These are phyloP conservation scores for Microctenopoma steveboyesi DNA, from an alignment of 2,797 vertebrate genomes.

Conservation along the genomic window DNA sequence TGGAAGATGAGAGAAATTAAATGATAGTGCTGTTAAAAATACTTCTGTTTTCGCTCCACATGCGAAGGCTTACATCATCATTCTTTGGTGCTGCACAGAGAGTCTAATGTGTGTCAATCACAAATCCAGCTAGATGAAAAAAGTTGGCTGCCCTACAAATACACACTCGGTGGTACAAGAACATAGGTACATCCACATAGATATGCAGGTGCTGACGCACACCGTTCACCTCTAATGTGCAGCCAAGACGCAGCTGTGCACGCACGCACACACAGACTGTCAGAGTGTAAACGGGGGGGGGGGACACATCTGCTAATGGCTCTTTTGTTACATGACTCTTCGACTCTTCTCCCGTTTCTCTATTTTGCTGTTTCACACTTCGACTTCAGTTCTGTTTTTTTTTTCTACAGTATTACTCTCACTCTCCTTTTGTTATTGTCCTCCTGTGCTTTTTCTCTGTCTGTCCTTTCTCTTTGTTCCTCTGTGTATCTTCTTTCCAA, in stretches of 20 bases:
- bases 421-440: conserved; percentile 29
- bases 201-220: conserved; percentile 23
- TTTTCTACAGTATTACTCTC: conserved; percentile 34
- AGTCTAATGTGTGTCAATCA: neutral
- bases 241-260: conserved; percentile 36
- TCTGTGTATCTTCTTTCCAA: conserved; percentile 36
- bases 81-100: neutral
- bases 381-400: conserved; percentile 12
- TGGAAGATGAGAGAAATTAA: neutral
- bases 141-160: conserved; percentile 5
- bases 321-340: conserved; percentile 57
- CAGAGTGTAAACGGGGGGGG: conserved; percentile 21
- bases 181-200: neutral
- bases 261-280: conserved; percentile 21
- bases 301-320: conserved; percentile 55
- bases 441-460: neutral
- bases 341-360: conserved; percentile 18
- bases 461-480: conserved; percentile 5
- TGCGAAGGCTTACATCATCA: neutral
- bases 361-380: conserved; percentile 26
- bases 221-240: conserved; percentile 17
- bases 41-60: neutral
- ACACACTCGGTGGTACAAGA: conserved; percentile 4
- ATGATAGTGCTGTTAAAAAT: neutral
- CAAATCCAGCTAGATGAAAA: neutral